Evolutionary conservation across 2,888 invertebrate genomes (phyloP).

Genomic region (Epinotia demarniana): DNA sequence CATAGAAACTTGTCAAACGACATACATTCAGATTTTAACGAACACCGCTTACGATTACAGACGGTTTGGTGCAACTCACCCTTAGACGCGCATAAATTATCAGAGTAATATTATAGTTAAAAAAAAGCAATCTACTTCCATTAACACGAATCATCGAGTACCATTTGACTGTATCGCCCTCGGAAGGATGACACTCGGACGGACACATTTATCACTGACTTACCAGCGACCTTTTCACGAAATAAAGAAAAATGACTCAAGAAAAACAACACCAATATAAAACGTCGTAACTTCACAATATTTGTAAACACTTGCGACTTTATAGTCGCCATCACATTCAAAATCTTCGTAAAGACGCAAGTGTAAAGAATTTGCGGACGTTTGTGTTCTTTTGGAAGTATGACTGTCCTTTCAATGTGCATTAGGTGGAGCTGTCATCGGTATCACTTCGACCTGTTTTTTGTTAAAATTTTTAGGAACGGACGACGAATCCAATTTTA

Average conservation of each 20-base stretch:
- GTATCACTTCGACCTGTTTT: constrained; percentile 11
- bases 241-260: constrained; percentile 50
- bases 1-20: too few species aligned
- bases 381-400: constrained; percentile 1
- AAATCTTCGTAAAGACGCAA: background rate
- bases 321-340: background rate
- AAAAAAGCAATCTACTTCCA: constrained; percentile 41
- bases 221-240: constrained; percentile 47
- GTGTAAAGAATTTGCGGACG: background rate
- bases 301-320: background rate
- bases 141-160: constrained; percentile 43
- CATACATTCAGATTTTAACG: too few species aligned
- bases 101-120: background rate
- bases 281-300: background rate
- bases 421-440: constrained; percentile 50
- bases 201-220: constrained; percentile 52
- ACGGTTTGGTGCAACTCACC: too few species aligned
- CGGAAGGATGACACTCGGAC: constrained; percentile 50
- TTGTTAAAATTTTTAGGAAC: background rate
- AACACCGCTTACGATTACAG: too few species aligned
- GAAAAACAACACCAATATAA: constrained; percentile 39
- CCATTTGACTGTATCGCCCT: constrained; percentile 43
- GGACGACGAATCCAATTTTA: background rate
- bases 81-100: too few species aligned
- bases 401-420: constrained; percentile 61